Base-by-base conservation (phyloP, 2,888 invertebrate species). In the Falcaria lacertinaria region DNA sequence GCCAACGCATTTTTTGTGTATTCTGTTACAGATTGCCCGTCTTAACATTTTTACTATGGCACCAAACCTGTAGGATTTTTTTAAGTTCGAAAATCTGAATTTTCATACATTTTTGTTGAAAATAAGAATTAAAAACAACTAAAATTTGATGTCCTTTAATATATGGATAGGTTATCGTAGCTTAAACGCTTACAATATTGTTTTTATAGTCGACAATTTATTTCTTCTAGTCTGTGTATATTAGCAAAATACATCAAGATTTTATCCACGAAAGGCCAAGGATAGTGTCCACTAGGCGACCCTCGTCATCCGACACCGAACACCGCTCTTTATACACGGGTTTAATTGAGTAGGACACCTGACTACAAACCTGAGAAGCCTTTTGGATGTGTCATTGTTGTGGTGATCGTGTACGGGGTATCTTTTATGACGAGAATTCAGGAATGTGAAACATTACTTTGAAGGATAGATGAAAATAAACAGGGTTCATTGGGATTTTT, bases 341-440 rank as follows among this genome's bases (percentile, higher is more conserved):
- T 43, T 45, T 51, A 49, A 50, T 53, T 51, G 50, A 52, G 42
- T 38, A 41, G 17, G 43, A 45, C 48, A 44, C 13, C 38, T 43
- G 45, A 42, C 33, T 39, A 44, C 42, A 16, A 40, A 45, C 39
- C 35, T 42, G 13, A 15, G 38, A n/a, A 14, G 33, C 17, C n/a
- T 25, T 35, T 36, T 16, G 22, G 11, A 34, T 13, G 28, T 14
- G 34, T 35, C 35, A 42, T 39, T 38, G 19, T 15, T 6, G 15
- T 19, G 43, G 35, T 33, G 32, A 43, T 34, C 35, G 35, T 8
- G 28, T 11, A 4, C 28, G 28, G n/a, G n/a, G 28, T 28, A 7
- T 7, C 28, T 28, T 11, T 28, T 11, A 28, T 28, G 11, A 11
- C 11, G 7, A 28, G 28, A 28, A 28, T 36, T 34, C 2, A 34